Percentiles rank a stretch among this genome's conserved stretches.
These are phyloP conservation scores for Nasonia oneida DNA, from an alignment of 2,888 invertebrate species.

Conservation along the genomic window DNA sequence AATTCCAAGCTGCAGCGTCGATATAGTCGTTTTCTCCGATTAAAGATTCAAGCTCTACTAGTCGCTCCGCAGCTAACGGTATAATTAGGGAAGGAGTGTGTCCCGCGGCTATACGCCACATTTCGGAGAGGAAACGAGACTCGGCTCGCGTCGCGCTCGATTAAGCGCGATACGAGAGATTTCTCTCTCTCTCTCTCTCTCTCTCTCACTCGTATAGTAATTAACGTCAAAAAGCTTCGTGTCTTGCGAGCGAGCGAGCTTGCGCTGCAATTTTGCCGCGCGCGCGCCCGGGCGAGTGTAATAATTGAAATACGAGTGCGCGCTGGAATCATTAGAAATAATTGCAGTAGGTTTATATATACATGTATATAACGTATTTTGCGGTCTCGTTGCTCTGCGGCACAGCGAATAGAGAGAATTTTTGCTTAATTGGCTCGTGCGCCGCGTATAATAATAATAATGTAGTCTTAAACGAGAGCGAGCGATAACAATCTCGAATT, in stretches of 20 bases:
- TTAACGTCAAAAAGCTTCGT: slow-evolving; percentile 47
- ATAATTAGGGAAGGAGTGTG: slow-evolving; percentile 19
- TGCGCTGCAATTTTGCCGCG: slow-evolving; percentile 10
- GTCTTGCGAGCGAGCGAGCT: neutral
- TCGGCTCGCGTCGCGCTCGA: slow-evolving; percentile 25
- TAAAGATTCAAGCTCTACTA: slow-evolving; percentile 28
- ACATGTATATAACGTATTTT: too few species aligned
- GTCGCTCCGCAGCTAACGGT: neutral
- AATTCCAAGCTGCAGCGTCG: neutral
- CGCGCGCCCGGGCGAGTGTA: neutral
- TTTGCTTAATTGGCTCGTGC: neutral
- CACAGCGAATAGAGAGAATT: neutral
- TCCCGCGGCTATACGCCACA: neutral
- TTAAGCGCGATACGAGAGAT: slow-evolving; percentile 43
- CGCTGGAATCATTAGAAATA: slow-evolving; percentile 58
- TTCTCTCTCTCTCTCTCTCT: too few species aligned
- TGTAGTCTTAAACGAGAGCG: too few species aligned
- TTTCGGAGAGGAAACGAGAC: slow-evolving; percentile 23
- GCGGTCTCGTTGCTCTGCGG: too few species aligned
- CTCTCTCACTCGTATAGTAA: slow-evolving; percentile 32
- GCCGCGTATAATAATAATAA: too few species aligned
- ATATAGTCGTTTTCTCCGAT: slow-evolving; percentile 23
- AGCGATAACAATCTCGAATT: too few species aligned
- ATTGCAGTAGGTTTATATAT: slow-evolving; percentile 14
- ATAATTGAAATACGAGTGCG: slow-evolving; percentile 57